phyloP scores from a whole-genome alignment of 2,797 vertebrate species.

The Hybognathus amarus region DNA sequence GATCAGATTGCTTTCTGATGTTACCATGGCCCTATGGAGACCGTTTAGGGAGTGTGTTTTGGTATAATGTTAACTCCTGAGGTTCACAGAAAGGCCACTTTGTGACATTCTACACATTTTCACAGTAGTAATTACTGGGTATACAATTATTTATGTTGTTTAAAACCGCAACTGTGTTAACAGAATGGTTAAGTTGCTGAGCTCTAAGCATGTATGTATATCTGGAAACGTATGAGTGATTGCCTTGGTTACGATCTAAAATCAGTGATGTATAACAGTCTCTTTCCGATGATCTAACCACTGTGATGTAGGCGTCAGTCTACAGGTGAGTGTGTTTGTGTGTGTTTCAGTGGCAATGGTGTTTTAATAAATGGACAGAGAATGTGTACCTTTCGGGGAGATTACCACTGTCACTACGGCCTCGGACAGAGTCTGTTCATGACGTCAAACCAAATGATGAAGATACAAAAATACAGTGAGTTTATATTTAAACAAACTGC shows the following conservation, averaged over 20 bases:
- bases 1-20: slow-evolving; percentile 28
- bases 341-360: slow-evolving; percentile 63
- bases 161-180: background rate
- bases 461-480: slow-evolving; percentile 77
- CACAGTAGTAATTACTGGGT: background rate
- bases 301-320: slow-evolving; percentile 32
- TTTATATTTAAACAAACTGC: slow-evolving; percentile 76
- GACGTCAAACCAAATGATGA: slow-evolving; percentile 84
- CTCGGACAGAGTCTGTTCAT: slow-evolving; percentile 88
- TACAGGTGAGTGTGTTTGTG: slow-evolving; percentile 62
- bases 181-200: background rate
- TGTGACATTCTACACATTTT: slow-evolving; percentile 4
- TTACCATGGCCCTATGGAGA: slow-evolving; percentile 21
- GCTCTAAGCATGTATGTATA: slow-evolving; percentile 1
- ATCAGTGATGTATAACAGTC: background rate
- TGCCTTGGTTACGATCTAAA: slow-evolving; percentile 9
- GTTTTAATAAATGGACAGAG: slow-evolving; percentile 76
- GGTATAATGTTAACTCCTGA: slow-evolving; percentile 9
- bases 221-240: background rate
- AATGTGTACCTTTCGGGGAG: slow-evolving; percentile 86
- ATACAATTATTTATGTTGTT: background rate
- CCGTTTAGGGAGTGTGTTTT: slow-evolving; percentile 33
- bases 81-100: slow-evolving; percentile 12
- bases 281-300: slow-evolving; percentile 18
- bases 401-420: slow-evolving; percentile 89